Evolutionary conservation across 30 jellyfish, hydroid and myxozoan species (phyloP).

Genomic region (Aurelia aurita complex sp. Pacific): DNA sequence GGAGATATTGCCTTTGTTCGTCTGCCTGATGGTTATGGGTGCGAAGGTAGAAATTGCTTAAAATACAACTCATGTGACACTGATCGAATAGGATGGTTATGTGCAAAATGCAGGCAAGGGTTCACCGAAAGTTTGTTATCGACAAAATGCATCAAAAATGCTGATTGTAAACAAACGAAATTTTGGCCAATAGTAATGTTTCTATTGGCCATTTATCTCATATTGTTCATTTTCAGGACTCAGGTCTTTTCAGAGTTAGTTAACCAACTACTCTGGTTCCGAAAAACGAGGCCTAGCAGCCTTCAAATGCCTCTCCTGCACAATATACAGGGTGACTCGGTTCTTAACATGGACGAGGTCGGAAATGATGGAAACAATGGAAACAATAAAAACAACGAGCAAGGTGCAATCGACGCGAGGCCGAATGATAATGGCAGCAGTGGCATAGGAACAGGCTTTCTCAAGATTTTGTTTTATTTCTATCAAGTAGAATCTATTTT

Average conservation of each 20-base stretch:
- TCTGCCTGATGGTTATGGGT: slow-evolving; percentile 31
- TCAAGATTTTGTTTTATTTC: slow-evolving; percentile 26
- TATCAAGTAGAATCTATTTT: slow-evolving; percentile 15
- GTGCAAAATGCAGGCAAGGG: slow-evolving; percentile 46
- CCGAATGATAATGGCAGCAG: background rate
- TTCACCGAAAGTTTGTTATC: slow-evolving; percentile 33
- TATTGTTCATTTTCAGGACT: slow-evolving; percentile 28
- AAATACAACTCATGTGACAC: slow-evolving; percentile 34
- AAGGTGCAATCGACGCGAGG: background rate
- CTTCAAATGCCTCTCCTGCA: too few species aligned
- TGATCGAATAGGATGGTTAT: slow-evolving; percentile 27
- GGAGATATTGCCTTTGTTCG: slow-evolving; percentile 24
- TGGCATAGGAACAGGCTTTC: slow-evolving; percentile 1
- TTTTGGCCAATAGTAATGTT: slow-evolving; percentile 31
- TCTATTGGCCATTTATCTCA: background rate
- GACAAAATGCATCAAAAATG: slow-evolving; percentile 13
- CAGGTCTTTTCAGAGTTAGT: background rate
- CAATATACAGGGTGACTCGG: too few species aligned
- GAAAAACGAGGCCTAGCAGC: too few species aligned
- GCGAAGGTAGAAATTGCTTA: slow-evolving; percentile 24
- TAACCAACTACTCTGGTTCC: too few species aligned
- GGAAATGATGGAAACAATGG: too few species aligned
- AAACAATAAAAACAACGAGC: background rate
- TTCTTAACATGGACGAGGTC: too few species aligned
- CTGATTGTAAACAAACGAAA: slow-evolving; percentile 2